Evolutionary conservation across 2,888 invertebrate genomes (phyloP).

Genomic region (Listrodromus nycthemerus): DNA sequence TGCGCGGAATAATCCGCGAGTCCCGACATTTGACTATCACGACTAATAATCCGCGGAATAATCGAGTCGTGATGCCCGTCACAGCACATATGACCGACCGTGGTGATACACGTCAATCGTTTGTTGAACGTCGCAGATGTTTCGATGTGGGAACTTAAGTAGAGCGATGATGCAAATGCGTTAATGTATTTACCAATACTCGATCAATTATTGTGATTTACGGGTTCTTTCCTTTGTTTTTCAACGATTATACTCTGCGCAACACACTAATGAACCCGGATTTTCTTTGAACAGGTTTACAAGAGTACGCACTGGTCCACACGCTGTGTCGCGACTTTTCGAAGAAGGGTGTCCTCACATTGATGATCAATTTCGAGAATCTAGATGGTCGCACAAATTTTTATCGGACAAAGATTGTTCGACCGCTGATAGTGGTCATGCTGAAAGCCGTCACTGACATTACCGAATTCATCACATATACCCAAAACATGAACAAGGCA

Average conservation of each 20-base stretch:
- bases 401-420: conserved; percentile 56
- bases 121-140: too few relatives aligned
- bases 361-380: conserved; percentile 60
- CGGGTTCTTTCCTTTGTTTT: background rate
- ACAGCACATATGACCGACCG: too few relatives aligned
- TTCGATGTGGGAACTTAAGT: too few relatives aligned
- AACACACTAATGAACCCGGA: background rate
- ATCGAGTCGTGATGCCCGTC: too few relatives aligned
- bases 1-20: too few relatives aligned
- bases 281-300: conserved; percentile 29
- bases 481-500: conserved; percentile 62
- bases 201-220: background rate
- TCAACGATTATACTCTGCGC: background rate
- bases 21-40: too few relatives aligned
- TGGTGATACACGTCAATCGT: too few relatives aligned
- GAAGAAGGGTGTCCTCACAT: conserved; percentile 53
- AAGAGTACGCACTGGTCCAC: conserved; percentile 56
- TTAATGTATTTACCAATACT: too few relatives aligned
- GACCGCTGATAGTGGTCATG: conserved; percentile 73
- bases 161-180: too few relatives aligned
- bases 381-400: conserved; percentile 8
- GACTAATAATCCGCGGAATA: too few relatives aligned
- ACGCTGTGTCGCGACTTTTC: conserved; percentile 68
- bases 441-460: conserved; percentile 63
- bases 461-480: conserved; percentile 65